Evolutionary conservation across 1,140 invertebrate species (phyloP).

Genomic region (Steinernema feltiae): DNA sequence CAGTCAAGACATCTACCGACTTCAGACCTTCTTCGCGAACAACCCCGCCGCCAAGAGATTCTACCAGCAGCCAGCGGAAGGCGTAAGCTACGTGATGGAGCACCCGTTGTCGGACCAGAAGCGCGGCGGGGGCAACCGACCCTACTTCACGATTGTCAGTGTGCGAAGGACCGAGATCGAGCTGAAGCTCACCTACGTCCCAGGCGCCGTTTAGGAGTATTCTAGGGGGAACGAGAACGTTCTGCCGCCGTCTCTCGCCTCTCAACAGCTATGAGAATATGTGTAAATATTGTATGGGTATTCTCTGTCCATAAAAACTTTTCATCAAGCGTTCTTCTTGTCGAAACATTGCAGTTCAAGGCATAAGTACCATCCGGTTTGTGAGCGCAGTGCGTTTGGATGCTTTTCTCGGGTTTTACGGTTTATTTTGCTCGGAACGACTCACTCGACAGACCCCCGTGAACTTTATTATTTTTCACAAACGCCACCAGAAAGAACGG

Average conservation of each 20-base stretch:
- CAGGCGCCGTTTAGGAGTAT: neutral
- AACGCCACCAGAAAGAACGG: too few relatives aligned
- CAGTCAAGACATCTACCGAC: neutral
- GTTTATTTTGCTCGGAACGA: too few relatives aligned
- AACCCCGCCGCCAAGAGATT: neutral
- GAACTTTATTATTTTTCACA: too few relatives aligned
- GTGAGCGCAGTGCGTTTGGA: too few relatives aligned
- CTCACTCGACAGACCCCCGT: too few relatives aligned
- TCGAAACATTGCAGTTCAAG: too few relatives aligned
- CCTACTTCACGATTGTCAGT: neutral
- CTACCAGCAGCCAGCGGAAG: neutral
- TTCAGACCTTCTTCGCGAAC: neutral
- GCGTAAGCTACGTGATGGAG: neutral
- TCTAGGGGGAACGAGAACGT: neutral
- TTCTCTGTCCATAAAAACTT: neutral
- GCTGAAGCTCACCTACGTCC: neutral
- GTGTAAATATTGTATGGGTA: constrained; percentile 15
- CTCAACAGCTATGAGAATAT: neutral
- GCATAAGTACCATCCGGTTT: too few relatives aligned
- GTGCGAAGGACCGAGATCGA: neutral
- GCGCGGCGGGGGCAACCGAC: neutral
- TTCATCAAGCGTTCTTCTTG: too few relatives aligned
- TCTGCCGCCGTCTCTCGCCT: neutral
- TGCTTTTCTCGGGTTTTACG: too few relatives aligned
- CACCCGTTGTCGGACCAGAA: neutral